Conservation (phyloP, 2,888 invertebrate genomes). For the Patella ulyssiponensis region DNA sequence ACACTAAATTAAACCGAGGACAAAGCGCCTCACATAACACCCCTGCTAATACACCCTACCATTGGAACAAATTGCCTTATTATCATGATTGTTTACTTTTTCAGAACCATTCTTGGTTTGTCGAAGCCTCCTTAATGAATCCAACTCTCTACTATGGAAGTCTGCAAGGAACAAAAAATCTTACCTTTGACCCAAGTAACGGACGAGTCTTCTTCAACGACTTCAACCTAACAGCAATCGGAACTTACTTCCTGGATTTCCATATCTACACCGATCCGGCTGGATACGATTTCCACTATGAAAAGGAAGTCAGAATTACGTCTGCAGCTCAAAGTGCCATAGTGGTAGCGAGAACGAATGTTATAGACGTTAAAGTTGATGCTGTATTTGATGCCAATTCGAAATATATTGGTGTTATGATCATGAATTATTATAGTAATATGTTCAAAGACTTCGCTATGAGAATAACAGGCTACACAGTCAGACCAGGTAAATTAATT, state of each 20-base stretch:
- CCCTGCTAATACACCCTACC: no score
- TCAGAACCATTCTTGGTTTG: slow-evolving; percentile 37
- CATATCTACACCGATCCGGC: slow-evolving; percentile 30
- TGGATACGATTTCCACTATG: slow-evolving; percentile 27
- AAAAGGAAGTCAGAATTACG: slow-evolving; percentile 16
- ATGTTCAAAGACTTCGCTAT: slow-evolving; percentile 12
- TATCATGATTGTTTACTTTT: background rate
- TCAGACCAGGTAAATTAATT: slow-evolving; percentile 26
- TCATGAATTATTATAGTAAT: slow-evolving; percentile 29
- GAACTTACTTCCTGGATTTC: slow-evolving; percentile 31
- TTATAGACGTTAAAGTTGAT: slow-evolving; percentile 31
- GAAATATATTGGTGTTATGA: slow-evolving; percentile 24
- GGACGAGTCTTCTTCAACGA: slow-evolving; percentile 30
- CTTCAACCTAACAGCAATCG: slow-evolving; percentile 30
- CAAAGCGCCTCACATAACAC: no score
- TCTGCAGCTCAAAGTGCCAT: slow-evolving; percentile 23
- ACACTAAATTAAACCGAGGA: no score
- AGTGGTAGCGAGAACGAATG: slow-evolving; percentile 26
- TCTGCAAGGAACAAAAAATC: slow-evolving; percentile 27
- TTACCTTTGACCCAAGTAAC: slow-evolving; percentile 28
- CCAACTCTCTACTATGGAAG: slow-evolving; percentile 33
- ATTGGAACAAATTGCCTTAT: no score
- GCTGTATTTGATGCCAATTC: slow-evolving; percentile 28
- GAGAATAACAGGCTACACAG: slow-evolving; percentile 16
- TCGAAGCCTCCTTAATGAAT: slow-evolving; percentile 20